Evolutionary conservation across 2,113 vertebrate genomes (phyloP), one percentile per base, ranked within the genome.

Genomic region (Ivindomyrus marchei): DNA sequence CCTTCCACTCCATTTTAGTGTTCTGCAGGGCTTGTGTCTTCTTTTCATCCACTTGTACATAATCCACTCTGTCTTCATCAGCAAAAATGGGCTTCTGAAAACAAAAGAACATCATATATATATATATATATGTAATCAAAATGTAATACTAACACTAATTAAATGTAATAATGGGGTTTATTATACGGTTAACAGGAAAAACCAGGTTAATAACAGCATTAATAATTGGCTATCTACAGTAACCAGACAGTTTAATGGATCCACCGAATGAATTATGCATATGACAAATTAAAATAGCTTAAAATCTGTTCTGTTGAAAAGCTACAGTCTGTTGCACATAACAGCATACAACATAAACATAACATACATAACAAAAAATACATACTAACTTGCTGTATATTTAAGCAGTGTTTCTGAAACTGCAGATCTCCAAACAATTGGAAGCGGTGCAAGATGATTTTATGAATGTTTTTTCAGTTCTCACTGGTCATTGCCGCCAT

Each of bases 1-100:
- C 98, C 42, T 96, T 98, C 98, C 98, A 99, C 94, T 98, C 97
- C 94, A 98, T 97, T 92, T 97, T 98, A 91, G 98, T 99, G 96
- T 94, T 98, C 94, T 97, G 97, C 90, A 99, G 96, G 39, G 98
- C 98, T 90, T 98, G 98, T 24, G 98, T 99, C 95, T 98, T 98
- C 96, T 98, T 97, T 90, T 99, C 97, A 46, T 99, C 98, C 91
- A 99, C 98, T 91, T 97, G 96, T 88, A 99, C 98, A 0, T 99
- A 99, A 94, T 99, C 98, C 88, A 99, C 98, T 90, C 96, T 95
- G 91, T 98, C 95, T 24, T 98, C 98, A 91, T 99, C 97, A 2
- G 96, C 96, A 91, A 98, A 94, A 84, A 97, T 95, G 45, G 97
- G 94, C 92, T 99, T 99, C 98, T 99, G 89, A 83, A 56, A 90